Evolutionary conservation across 1,140 invertebrate species (phyloP), one percentile per base, ranked within the genome.

Genomic region (Scaptomyza montana): DNA sequence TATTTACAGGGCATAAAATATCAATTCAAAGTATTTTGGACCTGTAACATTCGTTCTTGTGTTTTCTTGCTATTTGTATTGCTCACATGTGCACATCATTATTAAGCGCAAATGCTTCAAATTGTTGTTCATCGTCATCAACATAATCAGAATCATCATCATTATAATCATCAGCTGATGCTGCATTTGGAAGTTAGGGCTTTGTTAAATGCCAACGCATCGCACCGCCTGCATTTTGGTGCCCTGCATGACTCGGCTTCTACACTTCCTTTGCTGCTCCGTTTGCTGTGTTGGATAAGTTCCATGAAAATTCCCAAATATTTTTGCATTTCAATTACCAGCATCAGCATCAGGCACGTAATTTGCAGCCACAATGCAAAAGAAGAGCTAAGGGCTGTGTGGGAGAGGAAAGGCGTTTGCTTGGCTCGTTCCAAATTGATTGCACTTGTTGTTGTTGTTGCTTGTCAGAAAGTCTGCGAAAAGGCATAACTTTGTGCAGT

Each of bases 301-400:
- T 55, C 64, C 55, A 71, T 78, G 72, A 62, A 78, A 86, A 87
- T 78, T 81, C 75, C 78, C 78, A 80, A 86, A 86, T 86, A 86
- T 86, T 86, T 86, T 86, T 86, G 81, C 81, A 86, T 86, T 86
- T 87, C 81, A 80, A 85, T 73, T 80, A 76, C 69, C 81, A 66
- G 66, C 81, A 78, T 80, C 81, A 86, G 81, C 74, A 69, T 55
- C 71, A 57, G 71, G 57, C 65, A 69, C 71, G 65, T 62, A 68
- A 69, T 57, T 62, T 62, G 45, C 71, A 56, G 65, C 71, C 72
- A 70, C 57, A 73, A 68, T 60, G 65, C 76, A 80, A 54, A 10
- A 16, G 57, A 28, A 47, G 57, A 36, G 33, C 2, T 9, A 1
- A 9, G 7, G 33, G 30, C 30, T 10, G 10, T 25, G 47, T 21